Evolutionary conservation across 1,140 invertebrate species (phyloP), one percentile per base, ranked within the genome.

Genomic region (Penaeus japonicus): DNA sequence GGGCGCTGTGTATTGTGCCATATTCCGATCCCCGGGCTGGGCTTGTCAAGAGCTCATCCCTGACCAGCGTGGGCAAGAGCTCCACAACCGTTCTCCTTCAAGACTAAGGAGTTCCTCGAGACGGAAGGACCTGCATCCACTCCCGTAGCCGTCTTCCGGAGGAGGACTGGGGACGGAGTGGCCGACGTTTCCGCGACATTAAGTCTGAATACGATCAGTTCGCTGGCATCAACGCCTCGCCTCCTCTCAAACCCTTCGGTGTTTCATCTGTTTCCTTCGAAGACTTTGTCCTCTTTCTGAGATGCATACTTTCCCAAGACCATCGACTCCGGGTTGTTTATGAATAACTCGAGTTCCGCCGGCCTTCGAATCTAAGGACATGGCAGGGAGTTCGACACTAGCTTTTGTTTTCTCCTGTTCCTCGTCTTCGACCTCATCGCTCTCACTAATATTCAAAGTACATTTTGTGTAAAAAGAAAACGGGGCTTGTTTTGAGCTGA

Each of bases 401-500:
- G 22, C 59, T n/a, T 82, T 18, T 32, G 54, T 20, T 59, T 30
- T 54, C 18, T 35, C 32, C 27, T 57, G 0, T 12, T 4, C 18
- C 7, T n/a, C 3, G 30, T 35, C 20, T 47, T 47, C 47, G 24
- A 47, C 55, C 18, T 77, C 81, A 7, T 55, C 79, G 32, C 80
- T 82, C 24, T 88, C 87, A 47, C 87, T 88, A 24, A 62, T 24
- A 57, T 27, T 88, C 87, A 53, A 80, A 80, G 54, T 88, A 88
- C 87, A 88, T 88, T 54, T 83, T 75, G 62, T 87, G 85, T 81
- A 87, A 81, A n/a, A 22, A 35, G 62, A 62, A 39, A 47, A 47
- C 32, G 81, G 18, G 20, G 47, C 12, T 84, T 20, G 47, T 57
- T 84, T 18, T 53, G 47, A 20, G 32, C 73, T 35, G 85, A 53